Evolutionary conservation across 2,113 vertebrate species (phyloP).

Genomic region (Sceloporus tristichus): DNA sequence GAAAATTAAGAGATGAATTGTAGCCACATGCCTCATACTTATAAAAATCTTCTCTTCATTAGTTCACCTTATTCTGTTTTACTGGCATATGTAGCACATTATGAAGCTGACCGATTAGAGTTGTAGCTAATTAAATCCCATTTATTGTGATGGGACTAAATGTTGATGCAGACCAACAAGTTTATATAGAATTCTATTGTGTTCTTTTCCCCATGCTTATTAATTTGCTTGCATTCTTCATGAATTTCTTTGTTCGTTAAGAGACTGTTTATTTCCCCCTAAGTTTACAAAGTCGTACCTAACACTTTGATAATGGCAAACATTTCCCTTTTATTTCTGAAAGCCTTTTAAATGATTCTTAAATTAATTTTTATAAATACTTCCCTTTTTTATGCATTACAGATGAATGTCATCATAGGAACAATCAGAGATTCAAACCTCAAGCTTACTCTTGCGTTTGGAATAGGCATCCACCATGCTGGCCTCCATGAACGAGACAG

Average conservation of each 20-base stretch:
- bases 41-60: not conserved
- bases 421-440: slow-evolving; percentile 94
- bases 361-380: slow-evolving; percentile 8
- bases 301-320: slow-evolving; percentile 1
- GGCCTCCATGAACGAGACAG: slow-evolving; percentile 95
- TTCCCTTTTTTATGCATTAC: slow-evolving; percentile 52
- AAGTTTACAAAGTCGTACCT: not conserved
- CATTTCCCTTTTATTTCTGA: not conserved
- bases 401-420: slow-evolving; percentile 93
- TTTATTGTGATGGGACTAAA: not conserved
- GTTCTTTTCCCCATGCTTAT: slow-evolving; percentile 11
- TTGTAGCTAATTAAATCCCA: not conserved
- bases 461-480: slow-evolving; percentile 97
- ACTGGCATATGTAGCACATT: not conserved
- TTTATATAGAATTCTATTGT: slow-evolving; percentile 23
- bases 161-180: not conserved
- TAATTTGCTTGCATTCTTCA: slow-evolving; percentile 4
- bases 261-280: slow-evolving; percentile 11
- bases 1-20: not conserved
- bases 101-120: not conserved
- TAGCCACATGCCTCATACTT: slow-evolving; percentile 25
- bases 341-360: not conserved
- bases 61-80: not conserved
- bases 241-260: slow-evolving; percentile 8
- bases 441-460: slow-evolving; percentile 96